Conservation (phyloP, 2,797 vertebrate genomes). For the Paramormyrops hopkinsi region DNA sequence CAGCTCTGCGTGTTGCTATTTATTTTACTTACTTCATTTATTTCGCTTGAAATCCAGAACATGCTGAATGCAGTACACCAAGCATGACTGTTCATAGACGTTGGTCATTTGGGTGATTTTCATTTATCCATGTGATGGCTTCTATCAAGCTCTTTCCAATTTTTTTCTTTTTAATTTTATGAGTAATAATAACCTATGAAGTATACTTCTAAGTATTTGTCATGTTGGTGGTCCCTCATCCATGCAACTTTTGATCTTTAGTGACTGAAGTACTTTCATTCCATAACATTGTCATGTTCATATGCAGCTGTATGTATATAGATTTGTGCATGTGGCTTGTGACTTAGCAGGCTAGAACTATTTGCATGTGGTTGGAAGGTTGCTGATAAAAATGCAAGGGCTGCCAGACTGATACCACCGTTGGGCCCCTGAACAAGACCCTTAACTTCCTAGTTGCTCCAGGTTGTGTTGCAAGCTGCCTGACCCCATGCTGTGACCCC, state of each 20-base stretch:
- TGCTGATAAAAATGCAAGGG: background rate
- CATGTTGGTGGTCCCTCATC: background rate
- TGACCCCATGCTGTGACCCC: background rate
- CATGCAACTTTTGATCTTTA: background rate
- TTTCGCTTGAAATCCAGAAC: background rate
- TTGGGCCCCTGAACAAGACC: background rate
- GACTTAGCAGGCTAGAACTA: background rate
- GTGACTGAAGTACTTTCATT: background rate
- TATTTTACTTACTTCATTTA: background rate
- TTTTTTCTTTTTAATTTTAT: background rate
- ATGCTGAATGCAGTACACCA: background rate
- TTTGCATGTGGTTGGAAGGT: background rate
- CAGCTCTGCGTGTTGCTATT: background rate
- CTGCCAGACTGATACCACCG: background rate
- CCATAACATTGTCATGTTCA: background rate
- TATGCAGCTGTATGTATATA: background rate
- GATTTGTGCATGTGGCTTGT: background rate
- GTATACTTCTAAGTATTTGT: background rate
- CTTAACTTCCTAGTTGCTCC: background rate
- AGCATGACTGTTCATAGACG: background rate
- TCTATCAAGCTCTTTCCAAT: background rate
- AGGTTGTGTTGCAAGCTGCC: background rate
- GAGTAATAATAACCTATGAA: background rate
- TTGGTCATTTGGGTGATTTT: background rate
- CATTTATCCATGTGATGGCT: background rate